Conservation (phyloP, 2,113 vertebrate genomes). For the Misgurnus mizolepis region DNA sequence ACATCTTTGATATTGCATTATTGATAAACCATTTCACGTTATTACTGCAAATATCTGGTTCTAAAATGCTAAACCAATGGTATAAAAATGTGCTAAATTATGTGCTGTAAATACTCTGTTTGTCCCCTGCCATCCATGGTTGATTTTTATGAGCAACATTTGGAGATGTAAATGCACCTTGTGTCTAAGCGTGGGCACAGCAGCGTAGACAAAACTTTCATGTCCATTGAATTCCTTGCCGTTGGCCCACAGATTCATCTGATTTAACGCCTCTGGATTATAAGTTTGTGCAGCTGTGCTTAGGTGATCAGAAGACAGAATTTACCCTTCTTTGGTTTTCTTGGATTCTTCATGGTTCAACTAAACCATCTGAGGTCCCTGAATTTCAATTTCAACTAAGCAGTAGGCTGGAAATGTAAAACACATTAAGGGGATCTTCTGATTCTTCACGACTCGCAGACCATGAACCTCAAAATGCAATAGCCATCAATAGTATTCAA, state of each 20-base stretch:
- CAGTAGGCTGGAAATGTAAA: conserved; percentile 41
- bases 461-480: conserved; percentile 32
- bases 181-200: conserved; percentile 23
- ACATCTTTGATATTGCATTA: conserved; percentile 39
- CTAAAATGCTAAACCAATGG: not conserved
- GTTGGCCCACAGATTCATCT: conserved; percentile 34
- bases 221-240: not conserved
- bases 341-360: conserved; percentile 45
- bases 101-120: not conserved
- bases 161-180: conserved; percentile 39
- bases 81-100: not conserved
- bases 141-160: conserved; percentile 35
- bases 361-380: conserved; percentile 49
- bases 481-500: conserved; percentile 20
- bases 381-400: conserved; percentile 50
- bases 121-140: not conserved
- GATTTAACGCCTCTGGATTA: conserved; percentile 50
- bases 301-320: conserved; percentile 45
- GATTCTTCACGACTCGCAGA: conserved; percentile 29
- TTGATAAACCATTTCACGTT: conserved; percentile 27
- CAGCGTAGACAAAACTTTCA: conserved; percentile 22
- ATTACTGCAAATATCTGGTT: not conserved
- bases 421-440: conserved; percentile 41
- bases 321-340: conserved; percentile 31
- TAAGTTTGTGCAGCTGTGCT: conserved; percentile 37